Conservation (phyloP, 2,888 invertebrate species). For the Himalopsyche japonica region DNA sequence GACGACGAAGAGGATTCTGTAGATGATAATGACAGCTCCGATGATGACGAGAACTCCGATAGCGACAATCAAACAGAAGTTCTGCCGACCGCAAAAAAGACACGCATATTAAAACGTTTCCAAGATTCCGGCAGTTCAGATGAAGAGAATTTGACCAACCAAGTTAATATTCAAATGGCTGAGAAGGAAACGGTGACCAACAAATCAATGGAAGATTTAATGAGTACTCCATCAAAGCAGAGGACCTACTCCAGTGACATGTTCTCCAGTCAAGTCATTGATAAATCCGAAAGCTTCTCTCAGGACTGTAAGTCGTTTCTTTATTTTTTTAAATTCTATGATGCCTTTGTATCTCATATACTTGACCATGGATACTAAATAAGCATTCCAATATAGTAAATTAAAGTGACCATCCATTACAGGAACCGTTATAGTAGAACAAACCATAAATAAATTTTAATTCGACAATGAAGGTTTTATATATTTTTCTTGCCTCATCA, state of each 20-base stretch:
- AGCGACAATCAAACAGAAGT: slow-evolving; percentile 39
- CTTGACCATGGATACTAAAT: too few relatives aligned
- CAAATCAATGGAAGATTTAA: not conserved
- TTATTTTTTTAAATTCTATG: not conserved
- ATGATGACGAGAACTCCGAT: slow-evolving; percentile 30
- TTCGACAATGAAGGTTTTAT: not conserved
- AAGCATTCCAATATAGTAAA: too few relatives aligned
- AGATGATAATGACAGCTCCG: slow-evolving; percentile 41
- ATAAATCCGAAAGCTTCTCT: slow-evolving; percentile 27
- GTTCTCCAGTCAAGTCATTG: slow-evolving; percentile 25
- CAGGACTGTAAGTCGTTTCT: slow-evolving; percentile 30
- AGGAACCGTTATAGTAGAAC: too few relatives aligned
- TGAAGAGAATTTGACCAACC: not conserved
- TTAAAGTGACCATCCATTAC: too few relatives aligned
- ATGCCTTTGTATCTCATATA: too few relatives aligned
- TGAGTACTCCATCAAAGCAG: slow-evolving; percentile 20
- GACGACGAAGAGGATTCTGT: slow-evolving; percentile 48
- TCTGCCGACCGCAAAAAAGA: slow-evolving; percentile 9
- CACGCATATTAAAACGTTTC: slow-evolving; percentile 24
- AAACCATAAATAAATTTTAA: too few relatives aligned
- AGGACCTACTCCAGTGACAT: slow-evolving; percentile 19
- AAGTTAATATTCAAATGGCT: not conserved
- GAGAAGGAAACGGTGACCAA: not conserved
- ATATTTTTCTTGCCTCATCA: not conserved
- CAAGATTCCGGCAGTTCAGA: slow-evolving; percentile 35